These are phyloP conservation scores for Cataglyphis altisquamis DNA, from an alignment of 2,888 invertebrate genomes.

Conservation along the genomic window DNA sequence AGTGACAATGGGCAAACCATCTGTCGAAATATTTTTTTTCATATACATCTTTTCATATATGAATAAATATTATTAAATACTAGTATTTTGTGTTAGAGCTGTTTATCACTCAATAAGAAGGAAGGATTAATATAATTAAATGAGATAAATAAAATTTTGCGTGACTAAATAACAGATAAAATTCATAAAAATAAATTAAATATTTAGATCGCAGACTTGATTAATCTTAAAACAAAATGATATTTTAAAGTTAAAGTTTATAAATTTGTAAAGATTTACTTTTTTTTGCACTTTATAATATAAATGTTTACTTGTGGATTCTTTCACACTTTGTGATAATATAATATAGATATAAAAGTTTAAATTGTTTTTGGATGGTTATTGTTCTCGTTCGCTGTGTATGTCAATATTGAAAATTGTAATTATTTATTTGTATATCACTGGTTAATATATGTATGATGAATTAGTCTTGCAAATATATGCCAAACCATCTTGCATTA, in stretches of 20 bases:
- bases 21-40: conserved; percentile 2
- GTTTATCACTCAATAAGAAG: neutral
- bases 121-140: conserved; percentile 10
- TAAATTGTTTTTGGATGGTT: neutral
- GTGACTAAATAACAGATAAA: neutral
- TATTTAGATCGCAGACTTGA: neutral
- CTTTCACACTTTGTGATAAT: neutral
- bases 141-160: neutral
- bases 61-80: conserved; percentile 5
- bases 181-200: neutral
- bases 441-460: conserved; percentile 14
- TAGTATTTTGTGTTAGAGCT: neutral
- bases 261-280: conserved; percentile 14
- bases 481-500: conserved; percentile 9
- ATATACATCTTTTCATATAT: neutral
- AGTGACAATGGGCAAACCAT: conserved; percentile 14
- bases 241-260: neutral
- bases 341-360: neutral
- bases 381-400: conserved; percentile 14
- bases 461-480: neutral
- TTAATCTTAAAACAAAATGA: neutral
- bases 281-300: neutral
- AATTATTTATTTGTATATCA: conserved; percentile 12
- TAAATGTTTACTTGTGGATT: neutral
- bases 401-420: conserved; percentile 2